These are phyloP conservation scores for Heliangelus exortis DNA, from an alignment of 2,797 vertebrate species.

Conservation along the genomic window DNA sequence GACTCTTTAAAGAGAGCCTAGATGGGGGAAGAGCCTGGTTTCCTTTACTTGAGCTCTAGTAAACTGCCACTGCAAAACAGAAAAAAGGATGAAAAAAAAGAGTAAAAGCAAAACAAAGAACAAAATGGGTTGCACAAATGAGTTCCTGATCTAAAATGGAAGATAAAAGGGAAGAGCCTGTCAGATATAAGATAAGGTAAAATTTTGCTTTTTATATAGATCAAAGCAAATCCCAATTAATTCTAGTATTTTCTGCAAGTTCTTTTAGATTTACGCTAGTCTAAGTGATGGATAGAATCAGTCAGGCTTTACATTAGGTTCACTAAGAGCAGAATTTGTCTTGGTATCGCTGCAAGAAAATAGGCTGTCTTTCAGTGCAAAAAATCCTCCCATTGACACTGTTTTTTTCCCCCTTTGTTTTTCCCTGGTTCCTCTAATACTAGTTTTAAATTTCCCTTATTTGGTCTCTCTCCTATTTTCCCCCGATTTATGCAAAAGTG, in stretches of 20 bases:
- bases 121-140: background rate
- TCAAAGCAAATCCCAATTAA: slow-evolving; percentile 7
- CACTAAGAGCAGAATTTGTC: background rate
- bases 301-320: slow-evolving; percentile 8
- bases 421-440: background rate
- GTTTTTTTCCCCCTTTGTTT: background rate
- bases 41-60: background rate
- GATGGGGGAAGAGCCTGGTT: background rate
- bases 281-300: slow-evolving; percentile 7
- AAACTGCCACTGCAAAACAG: background rate
- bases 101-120: background rate
- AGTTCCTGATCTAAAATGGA: background rate
- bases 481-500: background rate
- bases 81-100: accelerated
- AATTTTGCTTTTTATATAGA: background rate
- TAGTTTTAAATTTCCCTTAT: background rate
- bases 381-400: background rate
- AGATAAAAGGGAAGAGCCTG: background rate
- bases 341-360: background rate
- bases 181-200: background rate
- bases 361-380: background rate
- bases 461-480: background rate
- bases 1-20: background rate
- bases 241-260: background rate
- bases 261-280: background rate